A percentile compares a stretch with the other conserved stretches of the same genome.
phyloP scores from a whole-genome alignment of 2,113 vertebrate genomes.

The Neoarius graeffei region DNA sequence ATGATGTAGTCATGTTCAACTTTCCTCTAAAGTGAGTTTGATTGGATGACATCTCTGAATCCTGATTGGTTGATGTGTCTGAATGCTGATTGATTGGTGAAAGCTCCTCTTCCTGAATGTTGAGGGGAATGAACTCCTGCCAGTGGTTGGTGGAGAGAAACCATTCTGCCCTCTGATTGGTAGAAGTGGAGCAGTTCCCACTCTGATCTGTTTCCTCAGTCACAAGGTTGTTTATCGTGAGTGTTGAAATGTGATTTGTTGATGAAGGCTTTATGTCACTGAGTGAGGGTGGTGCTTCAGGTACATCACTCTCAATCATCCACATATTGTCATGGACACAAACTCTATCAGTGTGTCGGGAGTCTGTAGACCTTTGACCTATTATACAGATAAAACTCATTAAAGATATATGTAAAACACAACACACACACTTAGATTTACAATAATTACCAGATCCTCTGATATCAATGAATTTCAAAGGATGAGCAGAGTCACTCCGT shows the following conservation, averaged over 20 bases:
- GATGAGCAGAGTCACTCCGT: constrained; percentile 61
- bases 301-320: neutral
- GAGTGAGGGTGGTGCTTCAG: neutral
- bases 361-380: neutral
- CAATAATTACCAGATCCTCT: constrained; percentile 47
- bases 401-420: constrained; percentile 25
- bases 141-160: constrained; percentile 72
- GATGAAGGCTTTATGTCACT: constrained; percentile 25
- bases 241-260: constrained; percentile 45
- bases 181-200: constrained; percentile 47
- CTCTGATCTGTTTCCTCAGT: constrained; percentile 39
- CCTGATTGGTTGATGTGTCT: constrained; percentile 7
- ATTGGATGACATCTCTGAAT: neutral
- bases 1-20: neutral
- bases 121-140: constrained; percentile 65
- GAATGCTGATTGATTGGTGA: constrained; percentile 7
- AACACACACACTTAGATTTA: constrained; percentile 9
- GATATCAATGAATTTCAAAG: constrained; percentile 23
- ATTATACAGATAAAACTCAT: neutral
- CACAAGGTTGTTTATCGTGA: constrained; percentile 35
- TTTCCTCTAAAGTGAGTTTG: neutral
- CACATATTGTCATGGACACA: neutral
- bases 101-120: constrained; percentile 21
- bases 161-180: constrained; percentile 69
- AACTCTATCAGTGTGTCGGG: neutral